phyloP scores from a whole-genome alignment of 2,888 invertebrate species.

The Acleris sparsana region DNA sequence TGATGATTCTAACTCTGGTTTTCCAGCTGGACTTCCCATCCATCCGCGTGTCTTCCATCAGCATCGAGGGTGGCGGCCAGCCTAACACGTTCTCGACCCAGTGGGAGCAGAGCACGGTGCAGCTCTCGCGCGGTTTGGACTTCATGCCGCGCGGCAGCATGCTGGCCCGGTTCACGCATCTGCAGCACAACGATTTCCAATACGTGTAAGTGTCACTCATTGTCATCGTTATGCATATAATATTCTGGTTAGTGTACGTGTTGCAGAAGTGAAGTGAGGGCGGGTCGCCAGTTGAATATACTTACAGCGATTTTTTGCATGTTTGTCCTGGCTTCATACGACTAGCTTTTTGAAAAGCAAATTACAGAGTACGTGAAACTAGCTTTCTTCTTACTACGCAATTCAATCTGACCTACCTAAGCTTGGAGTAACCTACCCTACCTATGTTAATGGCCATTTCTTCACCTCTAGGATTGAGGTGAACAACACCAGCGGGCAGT shows the following conservation, averaged over 20 bases:
- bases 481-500: constrained; percentile 78
- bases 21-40: constrained; percentile 85
- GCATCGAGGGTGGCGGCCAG: constrained; percentile 79
- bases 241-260: no score
- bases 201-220: constrained; percentile 77
- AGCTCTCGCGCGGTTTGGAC: constrained; percentile 91
- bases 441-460: neutral
- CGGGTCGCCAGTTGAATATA: no score
- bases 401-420: no score
- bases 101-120: constrained; percentile 92
- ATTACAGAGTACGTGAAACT: no score
- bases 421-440: no score
- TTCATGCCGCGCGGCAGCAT: constrained; percentile 90
- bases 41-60: constrained; percentile 81
- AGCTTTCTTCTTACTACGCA: no score
- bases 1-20: neutral
- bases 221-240: neutral
- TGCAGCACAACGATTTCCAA: constrained; percentile 86
- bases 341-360: no score
- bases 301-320: no score
- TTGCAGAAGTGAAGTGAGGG: no score
- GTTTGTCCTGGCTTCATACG: no score
- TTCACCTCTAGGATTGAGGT: constrained; percentile 74
- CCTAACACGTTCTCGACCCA: constrained; percentile 86
- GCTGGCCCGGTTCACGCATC: constrained; percentile 87